Percentiles rank a stretch among this genome's conserved stretches.
Conservation (phyloP, 1,140 invertebrate genomes). For the Mactra quadrangularis region DNA sequence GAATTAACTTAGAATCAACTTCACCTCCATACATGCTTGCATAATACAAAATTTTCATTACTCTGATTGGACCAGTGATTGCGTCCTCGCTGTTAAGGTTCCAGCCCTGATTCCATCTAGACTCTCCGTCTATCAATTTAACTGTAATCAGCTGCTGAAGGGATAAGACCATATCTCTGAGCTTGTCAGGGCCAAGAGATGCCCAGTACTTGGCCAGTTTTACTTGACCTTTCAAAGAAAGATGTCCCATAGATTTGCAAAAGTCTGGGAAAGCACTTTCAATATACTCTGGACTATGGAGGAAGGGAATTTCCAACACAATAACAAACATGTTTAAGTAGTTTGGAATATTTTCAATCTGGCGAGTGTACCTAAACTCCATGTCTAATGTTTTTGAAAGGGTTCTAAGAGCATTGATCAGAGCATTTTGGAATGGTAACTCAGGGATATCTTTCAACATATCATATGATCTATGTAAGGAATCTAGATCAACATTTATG, state of each 20-base stretch:
- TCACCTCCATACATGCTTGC: conserved; percentile 93
- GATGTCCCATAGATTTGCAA: conserved; percentile 90
- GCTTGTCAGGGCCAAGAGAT: conserved; percentile 87
- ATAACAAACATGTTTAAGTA: conserved; percentile 92
- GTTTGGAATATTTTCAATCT: conserved; percentile 84
- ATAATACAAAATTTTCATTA: conserved; percentile 93
- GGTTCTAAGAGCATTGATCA: conserved; percentile 91
- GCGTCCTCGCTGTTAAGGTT: conserved; percentile 93
- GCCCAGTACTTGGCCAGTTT: conserved; percentile 92
- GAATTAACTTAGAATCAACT: conserved; percentile 87
- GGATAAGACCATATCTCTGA: conserved; percentile 90
- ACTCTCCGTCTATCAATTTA: conserved; percentile 87
- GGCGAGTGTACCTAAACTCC: conserved; percentile 88
- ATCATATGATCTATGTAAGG: conserved; percentile 87
- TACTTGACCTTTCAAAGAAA: conserved; percentile 91
- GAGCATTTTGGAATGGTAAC: conserved; percentile 88
- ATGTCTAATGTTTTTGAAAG: conserved; percentile 90
- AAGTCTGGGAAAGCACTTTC: conserved; percentile 92
- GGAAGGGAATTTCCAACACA: conserved; percentile 93
- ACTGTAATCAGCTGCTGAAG: conserved; percentile 94
- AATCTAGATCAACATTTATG: conserved; percentile 83
- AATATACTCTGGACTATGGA: conserved; percentile 91
- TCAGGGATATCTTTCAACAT: conserved; percentile 86
- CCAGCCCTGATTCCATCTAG: conserved; percentile 88
- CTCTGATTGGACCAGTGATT: conserved; percentile 88